These are phyloP conservation scores for Temnopleurus reevesii DNA, from an alignment of 53 echinoderm and acorn worm species.

Conservation along the genomic window DNA sequence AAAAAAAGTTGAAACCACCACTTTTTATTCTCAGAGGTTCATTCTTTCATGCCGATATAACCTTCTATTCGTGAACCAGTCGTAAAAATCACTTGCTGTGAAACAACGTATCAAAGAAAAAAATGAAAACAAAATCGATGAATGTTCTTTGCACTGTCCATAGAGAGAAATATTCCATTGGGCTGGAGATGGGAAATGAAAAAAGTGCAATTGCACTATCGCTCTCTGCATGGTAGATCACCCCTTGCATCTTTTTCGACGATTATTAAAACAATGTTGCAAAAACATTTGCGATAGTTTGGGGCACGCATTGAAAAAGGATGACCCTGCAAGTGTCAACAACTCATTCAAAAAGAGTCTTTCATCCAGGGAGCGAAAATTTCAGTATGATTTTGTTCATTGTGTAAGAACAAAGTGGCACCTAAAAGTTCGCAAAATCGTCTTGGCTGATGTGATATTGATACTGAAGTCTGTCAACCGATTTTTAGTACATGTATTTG, in stretches of 20 bases:
- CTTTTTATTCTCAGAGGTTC: not conserved
- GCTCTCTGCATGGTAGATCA: not conserved
- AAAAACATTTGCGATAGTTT: too few species aligned
- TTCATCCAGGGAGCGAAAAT: too few species aligned
- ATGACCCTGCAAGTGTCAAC: too few species aligned
- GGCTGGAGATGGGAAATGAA: not conserved
- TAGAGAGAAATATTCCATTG: not conserved
- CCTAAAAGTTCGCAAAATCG: too few species aligned
- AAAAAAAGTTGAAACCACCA: not conserved
- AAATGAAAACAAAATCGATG: not conserved
- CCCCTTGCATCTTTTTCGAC: not conserved
- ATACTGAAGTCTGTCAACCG: too few species aligned
- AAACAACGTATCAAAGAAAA: not conserved
- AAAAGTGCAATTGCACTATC: slow-evolving; percentile 16
- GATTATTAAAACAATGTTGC: too few species aligned
- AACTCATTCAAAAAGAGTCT: too few species aligned
- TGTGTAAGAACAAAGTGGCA: too few species aligned
- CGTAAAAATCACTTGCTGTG: slow-evolving; percentile 35
- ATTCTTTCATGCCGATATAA: slow-evolving; percentile 2
- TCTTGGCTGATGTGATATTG: too few species aligned
- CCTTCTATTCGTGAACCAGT: not conserved
- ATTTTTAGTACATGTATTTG: too few species aligned
- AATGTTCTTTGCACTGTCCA: not conserved
- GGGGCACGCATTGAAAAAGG: too few species aligned
- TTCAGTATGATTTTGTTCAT: too few species aligned